phyloP scores from a whole-genome alignment of 2,888 invertebrate genomes.

The Sinotaia quadrata region DNA sequence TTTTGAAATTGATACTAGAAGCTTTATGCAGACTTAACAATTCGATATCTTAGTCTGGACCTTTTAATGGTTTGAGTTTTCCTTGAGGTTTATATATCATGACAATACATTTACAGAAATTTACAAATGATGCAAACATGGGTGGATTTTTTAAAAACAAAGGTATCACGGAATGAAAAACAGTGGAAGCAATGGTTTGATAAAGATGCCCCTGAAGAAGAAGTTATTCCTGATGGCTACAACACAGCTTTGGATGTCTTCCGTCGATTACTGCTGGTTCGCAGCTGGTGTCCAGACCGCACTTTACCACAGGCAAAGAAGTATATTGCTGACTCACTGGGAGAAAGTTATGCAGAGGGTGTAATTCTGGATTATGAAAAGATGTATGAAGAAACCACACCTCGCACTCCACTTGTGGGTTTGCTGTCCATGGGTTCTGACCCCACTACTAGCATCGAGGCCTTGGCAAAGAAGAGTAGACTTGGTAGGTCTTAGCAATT shows the following conservation, averaged over 20 bases:
- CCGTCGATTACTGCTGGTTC: slow-evolving; percentile 70
- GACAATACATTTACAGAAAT: not conserved
- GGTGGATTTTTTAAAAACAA: not conserved
- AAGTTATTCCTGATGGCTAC: slow-evolving; percentile 71
- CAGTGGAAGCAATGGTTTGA: slow-evolving; percentile 73
- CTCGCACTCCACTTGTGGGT: slow-evolving; percentile 69
- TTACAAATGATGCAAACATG: not conserved
- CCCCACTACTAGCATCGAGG: slow-evolving; percentile 70
- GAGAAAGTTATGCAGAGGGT: slow-evolving; percentile 70
- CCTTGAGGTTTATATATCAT: not conserved
- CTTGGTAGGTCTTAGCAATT: no score
- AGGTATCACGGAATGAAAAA: slow-evolving; percentile 69
- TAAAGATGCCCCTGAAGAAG: slow-evolving; percentile 72
- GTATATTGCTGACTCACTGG: slow-evolving; percentile 70
- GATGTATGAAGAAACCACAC: slow-evolving; percentile 69
- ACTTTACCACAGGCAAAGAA: slow-evolving; percentile 70
- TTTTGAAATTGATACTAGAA: no score
- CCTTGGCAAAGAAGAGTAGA: slow-evolving; percentile 70
- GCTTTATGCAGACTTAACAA: no score
- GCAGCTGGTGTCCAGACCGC: slow-evolving; percentile 72
- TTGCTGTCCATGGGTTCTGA: slow-evolving; percentile 72
- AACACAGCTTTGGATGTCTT: slow-evolving; percentile 70
- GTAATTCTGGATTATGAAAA: slow-evolving; percentile 71
- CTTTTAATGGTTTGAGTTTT: no score
- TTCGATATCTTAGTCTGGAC: no score